Evolutionary conservation across 2,113 vertebrate genomes (phyloP).

Genomic region (Ia io): DNA sequence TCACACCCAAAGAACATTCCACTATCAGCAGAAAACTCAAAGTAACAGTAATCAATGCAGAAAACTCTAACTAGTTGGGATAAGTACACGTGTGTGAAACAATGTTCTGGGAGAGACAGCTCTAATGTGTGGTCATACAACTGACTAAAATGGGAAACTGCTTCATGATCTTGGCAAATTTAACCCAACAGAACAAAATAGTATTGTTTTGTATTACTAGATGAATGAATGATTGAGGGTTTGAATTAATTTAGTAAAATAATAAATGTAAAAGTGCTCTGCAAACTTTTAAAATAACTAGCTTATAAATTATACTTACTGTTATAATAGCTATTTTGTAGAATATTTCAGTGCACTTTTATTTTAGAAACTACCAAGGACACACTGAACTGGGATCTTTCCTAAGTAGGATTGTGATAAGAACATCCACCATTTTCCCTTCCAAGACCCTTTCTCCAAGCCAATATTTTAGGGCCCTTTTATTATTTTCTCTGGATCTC

Average conservation of each 20-base stretch:
- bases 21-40: not conserved
- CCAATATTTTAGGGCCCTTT: not conserved
- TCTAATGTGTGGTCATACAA: not conserved
- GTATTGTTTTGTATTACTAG: not conserved
- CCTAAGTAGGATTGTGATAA: not conserved
- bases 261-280: not conserved
- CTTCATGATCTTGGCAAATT: not conserved
- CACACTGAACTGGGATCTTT: not conserved
- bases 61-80: not conserved
- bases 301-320: not conserved
- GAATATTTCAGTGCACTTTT: not conserved
- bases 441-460: not conserved
- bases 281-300: not conserved
- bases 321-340: not conserved
- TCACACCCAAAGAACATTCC: not conserved
- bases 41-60: rapidly evolving
- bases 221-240: not conserved
- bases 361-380: not conserved
- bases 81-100: not conserved
- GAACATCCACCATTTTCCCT: not conserved
- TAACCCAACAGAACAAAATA: not conserved
- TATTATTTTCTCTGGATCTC: not conserved
- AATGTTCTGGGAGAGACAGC: rapidly evolving
- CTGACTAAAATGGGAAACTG: not conserved
- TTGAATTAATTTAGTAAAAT: not conserved